Evolutionary conservation across 2,888 invertebrate species (phyloP).

Genomic region (Nomada goodeniana): DNA sequence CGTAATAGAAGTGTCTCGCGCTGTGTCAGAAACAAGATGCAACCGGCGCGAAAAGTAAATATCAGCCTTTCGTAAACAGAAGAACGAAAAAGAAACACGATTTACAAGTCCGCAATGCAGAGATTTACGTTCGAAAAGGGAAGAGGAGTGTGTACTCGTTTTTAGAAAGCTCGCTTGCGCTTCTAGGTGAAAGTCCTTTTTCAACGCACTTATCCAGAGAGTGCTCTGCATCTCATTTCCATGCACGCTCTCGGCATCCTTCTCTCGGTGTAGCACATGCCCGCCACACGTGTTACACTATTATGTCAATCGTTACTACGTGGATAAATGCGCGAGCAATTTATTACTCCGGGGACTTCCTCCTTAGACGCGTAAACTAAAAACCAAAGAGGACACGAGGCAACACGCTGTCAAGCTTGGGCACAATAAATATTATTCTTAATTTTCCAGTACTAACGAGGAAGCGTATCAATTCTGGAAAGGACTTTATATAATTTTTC

Average conservation of each 20-base stretch:
- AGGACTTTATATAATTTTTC: no score
- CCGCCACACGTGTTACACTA: slow-evolving; percentile 75
- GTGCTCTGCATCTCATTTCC: slow-evolving; percentile 47
- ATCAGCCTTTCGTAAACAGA: background rate
- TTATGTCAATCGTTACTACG: slow-evolving; percentile 79
- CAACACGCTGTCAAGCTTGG: background rate
- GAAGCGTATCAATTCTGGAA: no score
- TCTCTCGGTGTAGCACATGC: slow-evolving; percentile 58
- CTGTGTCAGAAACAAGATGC: no score
- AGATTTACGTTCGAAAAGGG: slow-evolving; percentile 5
- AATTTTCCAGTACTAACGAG: no score
- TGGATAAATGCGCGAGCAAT: slow-evolving; percentile 64
- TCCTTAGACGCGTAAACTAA: slow-evolving; percentile 6
- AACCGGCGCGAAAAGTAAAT: no score
- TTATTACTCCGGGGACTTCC: slow-evolving; percentile 36
- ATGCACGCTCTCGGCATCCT: slow-evolving; percentile 24
- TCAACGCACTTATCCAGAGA: slow-evolving; percentile 25
- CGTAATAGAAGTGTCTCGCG: no score
- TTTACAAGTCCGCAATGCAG: slow-evolving; percentile 2
- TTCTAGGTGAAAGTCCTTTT: slow-evolving; percentile 27
- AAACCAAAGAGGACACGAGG: slow-evolving; percentile 1
- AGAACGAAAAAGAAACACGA: background rate
- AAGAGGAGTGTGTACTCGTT: background rate
- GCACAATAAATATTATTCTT: no score
- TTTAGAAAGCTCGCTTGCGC: slow-evolving; percentile 3